Percentiles rank a stretch among this genome's conserved stretches.
Conservation (phyloP, 1,140 invertebrate species). For the Mesaphorura yosii region DNA sequence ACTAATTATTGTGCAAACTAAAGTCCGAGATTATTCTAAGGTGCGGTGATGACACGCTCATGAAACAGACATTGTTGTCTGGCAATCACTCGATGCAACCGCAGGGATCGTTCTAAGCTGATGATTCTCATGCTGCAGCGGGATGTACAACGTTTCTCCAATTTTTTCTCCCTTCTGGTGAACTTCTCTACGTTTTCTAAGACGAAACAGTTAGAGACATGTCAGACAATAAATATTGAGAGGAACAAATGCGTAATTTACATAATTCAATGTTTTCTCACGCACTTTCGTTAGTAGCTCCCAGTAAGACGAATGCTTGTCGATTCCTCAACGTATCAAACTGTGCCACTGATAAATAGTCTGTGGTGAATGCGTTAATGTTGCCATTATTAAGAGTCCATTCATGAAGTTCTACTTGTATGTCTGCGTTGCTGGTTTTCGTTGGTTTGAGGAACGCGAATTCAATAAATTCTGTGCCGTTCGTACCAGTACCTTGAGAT, state of each 20-base stretch:
- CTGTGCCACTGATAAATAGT: slow-evolving; percentile 30
- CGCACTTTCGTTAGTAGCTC: slow-evolving; percentile 33
- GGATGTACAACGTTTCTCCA: slow-evolving; percentile 24
- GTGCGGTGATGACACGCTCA: no score
- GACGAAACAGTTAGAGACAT: slow-evolving; percentile 1
- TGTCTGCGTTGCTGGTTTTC: slow-evolving; percentile 6
- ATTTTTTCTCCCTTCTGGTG: slow-evolving; percentile 30
- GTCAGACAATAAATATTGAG: neutral
- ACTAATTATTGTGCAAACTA: no score
- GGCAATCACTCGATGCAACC: no score
- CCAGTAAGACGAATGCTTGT: slow-evolving; percentile 31
- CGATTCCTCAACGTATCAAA: slow-evolving; percentile 25
- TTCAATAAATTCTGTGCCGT: slow-evolving; percentile 26
- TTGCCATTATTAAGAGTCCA: slow-evolving; percentile 24
- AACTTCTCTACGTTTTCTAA: slow-evolving; percentile 33
- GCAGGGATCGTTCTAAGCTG: no score
- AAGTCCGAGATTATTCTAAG: no score
- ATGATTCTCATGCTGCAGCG: slow-evolving; percentile 23
- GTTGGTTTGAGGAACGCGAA: slow-evolving; percentile 26
- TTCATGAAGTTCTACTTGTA: slow-evolving; percentile 27
- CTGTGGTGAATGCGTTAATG: slow-evolving; percentile 29
- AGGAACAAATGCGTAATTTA: neutral
- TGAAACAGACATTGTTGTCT: no score
- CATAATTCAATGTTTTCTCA: neutral
- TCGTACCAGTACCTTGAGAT: slow-evolving; percentile 22